Percentiles rank a stretch among this genome's conserved stretches.
Evolutionary conservation across 2,888 invertebrate species (phyloP).

Genomic region (Acrobasis suavella): DNA sequence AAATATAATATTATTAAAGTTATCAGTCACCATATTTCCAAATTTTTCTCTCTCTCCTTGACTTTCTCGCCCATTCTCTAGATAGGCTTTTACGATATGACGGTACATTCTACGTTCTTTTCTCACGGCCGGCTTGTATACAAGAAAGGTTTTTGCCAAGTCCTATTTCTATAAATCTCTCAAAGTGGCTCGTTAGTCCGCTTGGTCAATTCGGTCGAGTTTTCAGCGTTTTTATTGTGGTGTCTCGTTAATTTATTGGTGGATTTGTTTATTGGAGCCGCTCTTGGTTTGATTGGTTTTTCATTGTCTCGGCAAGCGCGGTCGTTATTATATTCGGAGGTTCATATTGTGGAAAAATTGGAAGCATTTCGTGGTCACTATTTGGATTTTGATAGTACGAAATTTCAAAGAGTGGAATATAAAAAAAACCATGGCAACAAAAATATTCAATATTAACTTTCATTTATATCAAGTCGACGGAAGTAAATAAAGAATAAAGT

Average conservation of each 20-base stretch:
- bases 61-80: too few species aligned
- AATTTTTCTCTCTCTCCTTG: too few species aligned
- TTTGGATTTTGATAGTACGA: too few species aligned
- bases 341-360: neutral
- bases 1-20: too few species aligned
- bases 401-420: neutral
- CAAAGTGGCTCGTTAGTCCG: neutral
- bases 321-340: neutral
- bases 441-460: neutral
- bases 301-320: neutral
- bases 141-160: neutral
- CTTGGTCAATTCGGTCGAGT: neutral
- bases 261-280: neutral
- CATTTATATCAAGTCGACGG: too few species aligned
- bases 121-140: too few species aligned
- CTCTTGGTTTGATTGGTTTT: neutral
- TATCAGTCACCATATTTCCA: too few species aligned
- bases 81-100: too few species aligned
- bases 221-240: slow-evolving; percentile 1
- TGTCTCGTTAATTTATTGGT: slow-evolving; percentile 1
- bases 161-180: neutral
- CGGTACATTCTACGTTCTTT: too few species aligned
- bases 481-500: too few species aligned
- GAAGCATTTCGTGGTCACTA: neutral
- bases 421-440: too few species aligned